These are phyloP conservation scores for Macropus fuliginosus DNA, from an alignment of 2,797 vertebrate species.

Conservation along the genomic window DNA sequence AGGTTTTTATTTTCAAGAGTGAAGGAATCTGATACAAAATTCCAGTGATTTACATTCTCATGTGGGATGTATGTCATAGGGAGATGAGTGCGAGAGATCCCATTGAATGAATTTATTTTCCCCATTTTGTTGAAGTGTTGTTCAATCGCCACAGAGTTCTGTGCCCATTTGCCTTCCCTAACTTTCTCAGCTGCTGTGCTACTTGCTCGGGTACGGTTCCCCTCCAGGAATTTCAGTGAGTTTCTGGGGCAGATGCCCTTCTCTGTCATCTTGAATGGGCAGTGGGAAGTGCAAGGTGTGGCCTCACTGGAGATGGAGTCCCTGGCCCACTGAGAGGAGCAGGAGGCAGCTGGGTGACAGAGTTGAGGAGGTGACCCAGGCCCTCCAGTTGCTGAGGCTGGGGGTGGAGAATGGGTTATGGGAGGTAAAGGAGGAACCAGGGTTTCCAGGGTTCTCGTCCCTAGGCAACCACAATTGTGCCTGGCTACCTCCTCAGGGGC, in stretches of 20 bases:
- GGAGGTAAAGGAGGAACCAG: neutral
- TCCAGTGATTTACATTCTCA: conserved; percentile 64
- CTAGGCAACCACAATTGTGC: neutral
- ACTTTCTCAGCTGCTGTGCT: neutral
- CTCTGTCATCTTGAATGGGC: neutral
- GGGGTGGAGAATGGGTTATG: too few relatives aligned
- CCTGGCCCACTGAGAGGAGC: neutral
- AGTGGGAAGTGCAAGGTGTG: neutral
- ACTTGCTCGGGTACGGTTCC: neutral
- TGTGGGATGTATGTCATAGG: neutral
- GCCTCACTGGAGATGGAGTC: neutral
- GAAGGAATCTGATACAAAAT: conserved; percentile 68
- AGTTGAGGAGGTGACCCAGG: neutral
- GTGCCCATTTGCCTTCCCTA: neutral
- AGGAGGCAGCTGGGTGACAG: neutral
- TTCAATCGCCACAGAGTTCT: conserved; percentile 10
- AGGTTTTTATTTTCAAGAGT: conserved; percentile 61
- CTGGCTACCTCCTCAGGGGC: too few relatives aligned
- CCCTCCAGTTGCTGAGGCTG: neutral
- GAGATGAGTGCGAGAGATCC: conserved; percentile 11
- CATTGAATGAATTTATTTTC: neutral
- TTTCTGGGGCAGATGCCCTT: neutral
- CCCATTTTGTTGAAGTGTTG: neutral
- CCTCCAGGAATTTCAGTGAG: neutral
- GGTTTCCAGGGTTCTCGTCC: neutral